Evolutionary conservation across 2,888 invertebrate genomes (phyloP).

Genomic region (Parnassius smintheus): DNA sequence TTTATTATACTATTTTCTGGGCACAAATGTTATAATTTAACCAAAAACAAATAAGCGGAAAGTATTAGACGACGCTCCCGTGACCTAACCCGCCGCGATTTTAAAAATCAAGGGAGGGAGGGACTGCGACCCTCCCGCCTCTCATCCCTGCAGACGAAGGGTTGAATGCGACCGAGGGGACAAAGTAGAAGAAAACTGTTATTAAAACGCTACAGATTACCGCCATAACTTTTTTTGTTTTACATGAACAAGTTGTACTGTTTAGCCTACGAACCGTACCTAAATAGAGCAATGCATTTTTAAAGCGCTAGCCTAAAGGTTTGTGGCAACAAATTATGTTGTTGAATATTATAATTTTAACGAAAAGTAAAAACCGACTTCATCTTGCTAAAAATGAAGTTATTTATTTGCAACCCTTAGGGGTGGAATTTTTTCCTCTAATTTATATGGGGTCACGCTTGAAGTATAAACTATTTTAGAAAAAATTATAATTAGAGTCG

Average conservation of each 20-base stretch:
- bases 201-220: conserved; percentile 72
- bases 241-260: conserved; percentile 26
- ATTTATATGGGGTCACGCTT: too few species aligned
- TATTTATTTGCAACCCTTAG: too few species aligned
- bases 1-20: neutral
- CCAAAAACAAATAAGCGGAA: conserved; percentile 26
- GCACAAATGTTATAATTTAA: conserved; percentile 25
- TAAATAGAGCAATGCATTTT: conserved; percentile 2
- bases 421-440: too few species aligned
- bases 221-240: conserved; percentile 55
- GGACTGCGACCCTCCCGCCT: conserved; percentile 30
- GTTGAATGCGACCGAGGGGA: conserved; percentile 52
- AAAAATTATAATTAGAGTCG: too few species aligned
- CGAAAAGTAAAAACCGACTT: too few species aligned
- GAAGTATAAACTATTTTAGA: too few species aligned
- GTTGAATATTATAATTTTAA: too few species aligned
- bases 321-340: too few species aligned
- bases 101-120: conserved; percentile 70
- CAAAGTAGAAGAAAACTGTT: conserved; percentile 67
- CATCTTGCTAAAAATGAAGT: too few species aligned
- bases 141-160: conserved; percentile 35
- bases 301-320: neutral
- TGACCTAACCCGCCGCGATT: conserved; percentile 73
- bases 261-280: neutral
- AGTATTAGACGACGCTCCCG: conserved; percentile 34